Base-by-base conservation (phyloP, 2,797 vertebrate species). In the Enteromius unitaeniatus region DNA sequence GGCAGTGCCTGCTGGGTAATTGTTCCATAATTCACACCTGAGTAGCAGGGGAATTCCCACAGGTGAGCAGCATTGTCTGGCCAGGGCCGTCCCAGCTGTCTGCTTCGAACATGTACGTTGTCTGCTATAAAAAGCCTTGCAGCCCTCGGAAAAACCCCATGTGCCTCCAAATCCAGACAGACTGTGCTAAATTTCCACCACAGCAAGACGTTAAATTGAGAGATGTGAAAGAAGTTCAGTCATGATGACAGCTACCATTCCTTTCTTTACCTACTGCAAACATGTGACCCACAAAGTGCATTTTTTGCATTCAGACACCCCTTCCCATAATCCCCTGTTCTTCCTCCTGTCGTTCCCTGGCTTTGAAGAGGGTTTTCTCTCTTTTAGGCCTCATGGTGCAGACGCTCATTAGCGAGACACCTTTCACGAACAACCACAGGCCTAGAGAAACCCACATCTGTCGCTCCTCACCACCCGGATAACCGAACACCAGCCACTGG, bases 391-490 rank as follows among this genome's bases (percentile, higher is more conserved):
- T n/a, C 72, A 84, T 84, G 51, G 84, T 83, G 86, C 88, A 88
- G 85, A 26, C 51, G 88, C 92, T 95, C 93, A 94, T 94, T 93
- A 94, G 89, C 81, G 85, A 88, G 82, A 89, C 91, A 90, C 89
- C 85, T 93, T 88, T 88, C 87, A 86, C 75, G n/a, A 84, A 84
- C 82, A 79, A 85, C 45, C 67, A 60, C 85, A 81, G 67, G 90
- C 88, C 84, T 81, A 86, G 91, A 92, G 90, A 89, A 88, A 90
- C 89, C 93, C 90, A 83, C 84, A 86, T 87, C 89, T 90, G 91
- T 91, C 88, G 86, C 69, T 79, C 31, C 83, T 89, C 14, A 83
- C 86, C 81, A 88, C 37, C 23, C 28, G 4, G 91, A 93, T 93
- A 94, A 91, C 90, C 79, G 88, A 89, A 89, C 86, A 87, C 87